Conservation (phyloP, 2,888 invertebrate species). For the Diplazon laetatorius region DNA sequence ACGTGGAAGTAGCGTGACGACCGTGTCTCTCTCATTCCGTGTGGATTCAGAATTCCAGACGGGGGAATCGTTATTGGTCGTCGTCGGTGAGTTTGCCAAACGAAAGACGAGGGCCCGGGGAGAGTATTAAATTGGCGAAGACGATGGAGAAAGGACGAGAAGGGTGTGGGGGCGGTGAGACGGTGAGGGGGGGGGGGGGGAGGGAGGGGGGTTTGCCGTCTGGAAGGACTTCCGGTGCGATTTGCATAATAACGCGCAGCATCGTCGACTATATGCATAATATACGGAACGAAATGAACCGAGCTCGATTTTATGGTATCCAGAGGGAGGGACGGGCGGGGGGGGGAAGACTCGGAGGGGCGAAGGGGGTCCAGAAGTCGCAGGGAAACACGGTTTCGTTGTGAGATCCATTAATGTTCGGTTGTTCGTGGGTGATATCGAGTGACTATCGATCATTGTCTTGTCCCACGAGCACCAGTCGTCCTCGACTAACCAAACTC, state of each 20-base stretch:
- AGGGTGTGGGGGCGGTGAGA: conserved; percentile 42
- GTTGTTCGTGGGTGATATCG: conserved; percentile 26
- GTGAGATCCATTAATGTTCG: conserved; percentile 20
- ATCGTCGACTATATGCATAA: conserved; percentile 11
- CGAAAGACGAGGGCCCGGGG: conserved; percentile 8
- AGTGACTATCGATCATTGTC: conserved; percentile 71
- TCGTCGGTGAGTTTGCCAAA: not conserved
- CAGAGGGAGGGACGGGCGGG: too few species aligned
- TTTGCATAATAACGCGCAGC: conserved; percentile 72
- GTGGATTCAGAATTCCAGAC: too few species aligned
- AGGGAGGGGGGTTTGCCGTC: conserved; percentile 45
- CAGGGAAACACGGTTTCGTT: conserved; percentile 12
- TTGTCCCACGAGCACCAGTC: conserved; percentile 65
- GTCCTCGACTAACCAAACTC: too few species aligned
- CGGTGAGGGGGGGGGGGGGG: conserved; percentile 16
- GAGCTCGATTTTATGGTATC: not conserved
- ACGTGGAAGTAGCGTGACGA: conserved; percentile 41
- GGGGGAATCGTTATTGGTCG: not conserved
- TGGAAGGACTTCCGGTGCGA: conserved; percentile 71
- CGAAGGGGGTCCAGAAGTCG: conserved; percentile 15
- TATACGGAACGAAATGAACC: not conserved
- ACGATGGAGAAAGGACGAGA: conserved; percentile 27
- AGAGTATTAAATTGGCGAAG: conserved; percentile 60
- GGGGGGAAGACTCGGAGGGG: too few species aligned
- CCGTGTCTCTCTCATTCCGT: too few species aligned